These are phyloP conservation scores for Heliornis fulica DNA, from an alignment of 2,113 vertebrate species.

Conservation along the genomic window DNA sequence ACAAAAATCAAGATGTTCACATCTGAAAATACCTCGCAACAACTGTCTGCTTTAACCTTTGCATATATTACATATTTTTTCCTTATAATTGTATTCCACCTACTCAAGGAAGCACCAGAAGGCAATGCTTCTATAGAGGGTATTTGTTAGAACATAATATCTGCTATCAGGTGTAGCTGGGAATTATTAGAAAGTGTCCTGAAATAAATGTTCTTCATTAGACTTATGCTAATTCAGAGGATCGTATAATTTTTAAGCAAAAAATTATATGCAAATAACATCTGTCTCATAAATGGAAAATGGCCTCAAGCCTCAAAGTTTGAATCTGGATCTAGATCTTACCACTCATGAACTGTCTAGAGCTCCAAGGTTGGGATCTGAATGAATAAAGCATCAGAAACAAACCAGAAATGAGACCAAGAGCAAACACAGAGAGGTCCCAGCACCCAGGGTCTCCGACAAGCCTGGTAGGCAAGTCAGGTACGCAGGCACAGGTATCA, in stretches of 20 bases:
- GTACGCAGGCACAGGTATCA: background rate
- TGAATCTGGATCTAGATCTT: background rate
- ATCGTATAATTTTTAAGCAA: background rate
- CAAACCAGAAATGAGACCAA: background rate
- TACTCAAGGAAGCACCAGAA: background rate
- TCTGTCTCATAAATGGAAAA: background rate
- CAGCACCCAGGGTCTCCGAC: background rate
- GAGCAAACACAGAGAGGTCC: background rate
- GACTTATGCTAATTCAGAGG: background rate
- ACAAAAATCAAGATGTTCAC: constrained; percentile 41
- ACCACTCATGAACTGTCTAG: background rate
- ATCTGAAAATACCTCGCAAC: constrained; percentile 34
- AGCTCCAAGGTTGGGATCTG: background rate
- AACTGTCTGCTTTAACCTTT: constrained; percentile 35
- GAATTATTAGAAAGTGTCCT: background rate
- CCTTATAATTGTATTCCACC: constrained; percentile 12
- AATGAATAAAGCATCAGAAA: background rate
- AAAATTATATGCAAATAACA: background rate
- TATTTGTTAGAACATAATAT: background rate
- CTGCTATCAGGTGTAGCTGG: background rate
- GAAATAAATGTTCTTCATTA: constrained; percentile 16
- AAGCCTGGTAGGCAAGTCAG: background rate
- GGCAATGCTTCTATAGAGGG: background rate
- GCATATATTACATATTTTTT: background rate
- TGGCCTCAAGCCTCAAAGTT: background rate